Evolutionary conservation across 2,113 vertebrate genomes (phyloP).

Genomic region (mouse (Mus musculus)): DNA sequence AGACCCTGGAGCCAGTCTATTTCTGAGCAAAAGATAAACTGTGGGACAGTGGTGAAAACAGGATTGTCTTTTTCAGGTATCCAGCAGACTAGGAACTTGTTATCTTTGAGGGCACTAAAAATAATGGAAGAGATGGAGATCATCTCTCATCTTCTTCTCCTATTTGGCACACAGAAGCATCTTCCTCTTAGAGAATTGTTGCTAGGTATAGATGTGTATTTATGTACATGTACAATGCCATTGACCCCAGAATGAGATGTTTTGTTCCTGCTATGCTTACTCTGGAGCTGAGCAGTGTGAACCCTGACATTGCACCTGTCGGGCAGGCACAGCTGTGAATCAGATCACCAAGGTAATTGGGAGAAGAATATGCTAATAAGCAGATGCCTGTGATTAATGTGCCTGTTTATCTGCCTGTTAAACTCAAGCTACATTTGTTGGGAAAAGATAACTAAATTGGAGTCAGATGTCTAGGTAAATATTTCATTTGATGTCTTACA

Average conservation of each 20-base stretch:
- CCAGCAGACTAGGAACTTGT: not conserved
- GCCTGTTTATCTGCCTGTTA: slow-evolving; percentile 56
- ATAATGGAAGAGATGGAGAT: not conserved
- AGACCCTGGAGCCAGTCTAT: not conserved
- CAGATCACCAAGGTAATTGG: slow-evolving; percentile 65
- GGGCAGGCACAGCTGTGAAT: slow-evolving; percentile 74
- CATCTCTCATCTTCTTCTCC: too few relatives aligned
- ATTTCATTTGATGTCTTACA: not conserved
- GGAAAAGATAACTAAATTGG: slow-evolving; percentile 46
- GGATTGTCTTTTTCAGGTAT: not conserved
- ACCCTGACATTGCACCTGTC: slow-evolving; percentile 59
- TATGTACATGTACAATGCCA: not conserved
- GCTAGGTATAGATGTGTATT: not conserved
- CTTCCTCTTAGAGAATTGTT: not conserved
- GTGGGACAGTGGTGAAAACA: not conserved
- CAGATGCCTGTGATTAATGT: slow-evolving; percentile 73
- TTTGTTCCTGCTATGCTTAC: not conserved
- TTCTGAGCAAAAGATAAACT: not conserved
- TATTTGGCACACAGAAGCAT: rapidly evolving
- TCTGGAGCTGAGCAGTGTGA: not conserved
- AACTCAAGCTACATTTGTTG: slow-evolving; percentile 53
- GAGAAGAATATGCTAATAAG: slow-evolving; percentile 75
- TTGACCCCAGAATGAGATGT: not conserved
- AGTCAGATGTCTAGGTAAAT: slow-evolving; percentile 37
- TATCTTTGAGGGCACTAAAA: not conserved